These are phyloP conservation scores for Anableps anableps DNA, from an alignment of 2,797 vertebrate genomes.

Conservation along the genomic window DNA sequence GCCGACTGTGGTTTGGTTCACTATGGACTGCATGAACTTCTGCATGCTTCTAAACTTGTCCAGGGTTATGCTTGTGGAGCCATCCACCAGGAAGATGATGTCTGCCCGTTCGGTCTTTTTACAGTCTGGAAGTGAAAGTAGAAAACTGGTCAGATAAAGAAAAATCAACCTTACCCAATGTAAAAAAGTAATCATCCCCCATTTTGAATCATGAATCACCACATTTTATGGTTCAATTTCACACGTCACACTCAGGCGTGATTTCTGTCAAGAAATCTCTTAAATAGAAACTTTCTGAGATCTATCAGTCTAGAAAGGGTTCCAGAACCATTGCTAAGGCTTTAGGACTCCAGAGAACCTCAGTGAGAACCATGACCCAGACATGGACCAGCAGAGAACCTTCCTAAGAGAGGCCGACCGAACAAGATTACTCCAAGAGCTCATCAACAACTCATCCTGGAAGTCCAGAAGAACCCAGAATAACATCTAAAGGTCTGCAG, in stretches of 20 bases:
- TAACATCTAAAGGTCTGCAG: too few relatives aligned
- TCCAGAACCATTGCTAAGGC: too few relatives aligned
- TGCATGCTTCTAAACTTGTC: slow-evolving; percentile 77
- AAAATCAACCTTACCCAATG: background rate
- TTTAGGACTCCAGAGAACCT: too few relatives aligned
- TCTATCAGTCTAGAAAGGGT: background rate
- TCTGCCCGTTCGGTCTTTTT: slow-evolving; percentile 81
- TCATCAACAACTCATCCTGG: too few relatives aligned
- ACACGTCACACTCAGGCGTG: background rate
- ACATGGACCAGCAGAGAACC: too few relatives aligned
- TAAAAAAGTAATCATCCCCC: background rate
- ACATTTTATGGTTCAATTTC: background rate
- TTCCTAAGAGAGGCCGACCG: too few relatives aligned
- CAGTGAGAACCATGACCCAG: too few relatives aligned
- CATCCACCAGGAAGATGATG: slow-evolving; percentile 85
- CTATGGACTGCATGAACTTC: slow-evolving; percentile 80
- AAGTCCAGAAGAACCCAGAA: too few relatives aligned
- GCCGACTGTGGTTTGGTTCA: slow-evolving; percentile 80
- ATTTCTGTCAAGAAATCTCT: background rate
- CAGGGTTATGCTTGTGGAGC: slow-evolving; percentile 67
- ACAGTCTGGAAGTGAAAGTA: slow-evolving; percentile 71
- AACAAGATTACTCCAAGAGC: too few relatives aligned
- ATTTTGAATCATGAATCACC: background rate
- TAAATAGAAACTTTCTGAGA: background rate
- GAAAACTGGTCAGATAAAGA: background rate